Conservation (phyloP, 2,888 invertebrate species). For the Lepas anatifera region DNA sequence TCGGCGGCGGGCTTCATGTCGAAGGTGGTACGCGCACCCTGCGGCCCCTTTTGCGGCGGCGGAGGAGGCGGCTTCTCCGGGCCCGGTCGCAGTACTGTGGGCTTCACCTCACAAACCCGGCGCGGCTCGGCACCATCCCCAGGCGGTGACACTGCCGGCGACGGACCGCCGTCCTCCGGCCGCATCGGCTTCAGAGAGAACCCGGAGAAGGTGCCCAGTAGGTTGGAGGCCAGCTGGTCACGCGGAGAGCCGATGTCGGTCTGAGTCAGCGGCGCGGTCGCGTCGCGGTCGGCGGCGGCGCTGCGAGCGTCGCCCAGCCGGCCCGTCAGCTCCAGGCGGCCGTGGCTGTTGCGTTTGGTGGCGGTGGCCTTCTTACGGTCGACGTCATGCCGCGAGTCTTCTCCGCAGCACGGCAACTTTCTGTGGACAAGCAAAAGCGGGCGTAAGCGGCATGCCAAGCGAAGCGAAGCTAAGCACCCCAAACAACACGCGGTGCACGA, state of each 20-base stretch:
- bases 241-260: background rate
- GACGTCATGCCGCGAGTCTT: too few species aligned
- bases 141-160: background rate
- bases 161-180: background rate
- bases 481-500: too few species aligned
- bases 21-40: background rate
- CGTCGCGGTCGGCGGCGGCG: background rate
- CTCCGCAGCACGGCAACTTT: background rate
- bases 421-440: background rate
- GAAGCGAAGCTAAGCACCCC: background rate
- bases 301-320: background rate
- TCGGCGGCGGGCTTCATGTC: background rate
- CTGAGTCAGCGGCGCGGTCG: background rate
- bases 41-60: background rate
- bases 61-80: background rate
- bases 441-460: background rate
- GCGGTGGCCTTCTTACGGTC: background rate
- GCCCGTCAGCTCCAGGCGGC: background rate
- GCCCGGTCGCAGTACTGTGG: background rate
- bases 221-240: background rate
- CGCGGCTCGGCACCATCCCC: background rate
- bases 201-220: background rate
- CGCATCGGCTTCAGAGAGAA: background rate
- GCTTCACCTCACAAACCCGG: background rate
- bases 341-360: too few species aligned